Conservation (phyloP, 2,888 invertebrate genomes). For the Himalopsyche kuldschensis region DNA sequence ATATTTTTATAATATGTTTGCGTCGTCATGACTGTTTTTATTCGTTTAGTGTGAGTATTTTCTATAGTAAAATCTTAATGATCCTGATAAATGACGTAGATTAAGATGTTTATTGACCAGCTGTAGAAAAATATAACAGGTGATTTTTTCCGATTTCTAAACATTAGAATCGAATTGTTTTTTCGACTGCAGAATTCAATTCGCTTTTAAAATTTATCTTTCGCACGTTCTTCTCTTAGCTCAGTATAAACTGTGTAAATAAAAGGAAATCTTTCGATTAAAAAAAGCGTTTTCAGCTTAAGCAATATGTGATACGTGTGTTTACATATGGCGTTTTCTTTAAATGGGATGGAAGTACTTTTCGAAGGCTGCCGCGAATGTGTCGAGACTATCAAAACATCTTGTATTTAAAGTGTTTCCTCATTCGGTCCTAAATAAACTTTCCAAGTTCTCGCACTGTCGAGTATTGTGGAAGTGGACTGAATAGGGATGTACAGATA, state of each 20-base stretch:
- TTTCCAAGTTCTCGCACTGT: conserved; percentile 5
- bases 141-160: too few relatives aligned
- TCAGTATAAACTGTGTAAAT: neutral
- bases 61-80: too few relatives aligned
- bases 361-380: conserved; percentile 15
- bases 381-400: conserved; percentile 18
- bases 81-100: too few relatives aligned
- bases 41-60: too few relatives aligned
- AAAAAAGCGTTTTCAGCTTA: neutral
- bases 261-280: neutral
- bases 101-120: too few relatives aligned
- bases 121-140: too few relatives aligned
- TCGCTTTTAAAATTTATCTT: neutral
- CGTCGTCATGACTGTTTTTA: too few relatives aligned
- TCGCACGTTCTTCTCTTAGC: neutral
- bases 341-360: conserved; percentile 22
- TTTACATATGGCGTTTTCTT: neutral
- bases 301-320: neutral
- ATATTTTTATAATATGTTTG: too few relatives aligned
- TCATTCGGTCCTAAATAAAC: conserved; percentile 8
- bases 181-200: neutral
- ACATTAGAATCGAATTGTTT: neutral
- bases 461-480: neutral
- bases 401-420: conserved; percentile 10
- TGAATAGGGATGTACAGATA: neutral